A percentile compares a stretch with the other conserved stretches of the same genome.
Evolutionary conservation across 2,113 vertebrate species (phyloP).

Genomic region (Nipponia nippon): DNA sequence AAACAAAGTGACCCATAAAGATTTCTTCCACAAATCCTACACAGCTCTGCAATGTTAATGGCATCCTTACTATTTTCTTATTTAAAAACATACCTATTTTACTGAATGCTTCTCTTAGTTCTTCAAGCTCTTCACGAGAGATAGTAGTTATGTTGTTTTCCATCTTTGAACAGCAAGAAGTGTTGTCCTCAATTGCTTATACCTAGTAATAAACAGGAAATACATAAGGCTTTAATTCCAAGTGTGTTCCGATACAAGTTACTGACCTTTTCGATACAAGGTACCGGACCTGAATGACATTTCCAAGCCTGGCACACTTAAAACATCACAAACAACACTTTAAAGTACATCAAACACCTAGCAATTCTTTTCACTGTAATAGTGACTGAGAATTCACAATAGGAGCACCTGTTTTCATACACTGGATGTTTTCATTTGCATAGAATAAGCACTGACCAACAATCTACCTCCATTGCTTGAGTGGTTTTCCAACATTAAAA

Average conservation of each 20-base stretch:
- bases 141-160: constrained; percentile 87
- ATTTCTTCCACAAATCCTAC: neutral
- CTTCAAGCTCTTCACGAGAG: constrained; percentile 89
- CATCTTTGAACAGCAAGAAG: constrained; percentile 70
- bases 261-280: neutral
- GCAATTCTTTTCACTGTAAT: neutral
- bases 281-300: neutral
- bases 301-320: neutral
- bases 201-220: constrained; percentile 15
- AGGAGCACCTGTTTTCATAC: neutral
- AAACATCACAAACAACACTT: neutral
- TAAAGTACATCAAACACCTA: neutral
- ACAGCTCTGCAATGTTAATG: neutral
- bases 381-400: neutral
- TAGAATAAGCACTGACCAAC: neutral
- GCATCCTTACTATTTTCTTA: neutral
- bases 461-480: neutral
- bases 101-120: constrained; percentile 89
- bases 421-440: neutral
- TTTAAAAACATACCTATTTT: constrained; percentile 84
- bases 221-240: neutral
- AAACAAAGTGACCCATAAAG: neutral
- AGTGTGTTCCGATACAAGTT: neutral
- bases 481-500: neutral
- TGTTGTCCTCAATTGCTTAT: neutral